Conservation (phyloP, 2,113 vertebrate genomes). For the human region DNA sequence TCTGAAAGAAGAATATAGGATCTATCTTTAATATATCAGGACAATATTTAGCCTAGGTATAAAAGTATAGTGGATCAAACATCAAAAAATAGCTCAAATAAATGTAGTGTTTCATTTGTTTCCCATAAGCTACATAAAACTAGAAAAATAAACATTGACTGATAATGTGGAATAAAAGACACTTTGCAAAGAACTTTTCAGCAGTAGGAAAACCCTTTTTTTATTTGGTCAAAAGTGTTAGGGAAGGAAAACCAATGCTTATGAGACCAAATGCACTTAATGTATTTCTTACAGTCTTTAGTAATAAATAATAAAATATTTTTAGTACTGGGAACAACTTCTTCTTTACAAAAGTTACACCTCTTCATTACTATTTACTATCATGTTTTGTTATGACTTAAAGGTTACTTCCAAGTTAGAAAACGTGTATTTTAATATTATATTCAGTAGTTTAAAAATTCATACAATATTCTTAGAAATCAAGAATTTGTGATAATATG, state of each 20-base stretch:
- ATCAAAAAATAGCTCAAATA: constrained; percentile 28
- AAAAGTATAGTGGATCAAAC: not conserved
- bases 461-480: constrained; percentile 20
- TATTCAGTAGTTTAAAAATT: not conserved
- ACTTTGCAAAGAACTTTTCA: constrained; percentile 26
- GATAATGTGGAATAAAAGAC: not conserved
- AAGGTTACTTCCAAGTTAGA: constrained; percentile 5
- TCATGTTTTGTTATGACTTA: not conserved
- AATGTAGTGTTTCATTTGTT: constrained; percentile 28
- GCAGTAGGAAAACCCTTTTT: not conserved
- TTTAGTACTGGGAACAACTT: not conserved
- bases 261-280: not conserved
- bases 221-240: not conserved
- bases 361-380: not conserved
- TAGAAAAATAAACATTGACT: constrained; percentile 39
- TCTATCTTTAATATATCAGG: constrained; percentile 22
- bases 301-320: not conserved
- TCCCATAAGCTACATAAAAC: not conserved
- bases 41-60: constrained; percentile 33
- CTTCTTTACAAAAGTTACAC: not conserved
- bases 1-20: constrained; percentile 21
- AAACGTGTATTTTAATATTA: not conserved
- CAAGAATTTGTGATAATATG: not conserved
- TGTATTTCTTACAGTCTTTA: constrained; percentile 29
- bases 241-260: not conserved